Evolutionary conservation across 2,888 invertebrate species (phyloP).

Genomic region (Athalia rosae): DNA sequence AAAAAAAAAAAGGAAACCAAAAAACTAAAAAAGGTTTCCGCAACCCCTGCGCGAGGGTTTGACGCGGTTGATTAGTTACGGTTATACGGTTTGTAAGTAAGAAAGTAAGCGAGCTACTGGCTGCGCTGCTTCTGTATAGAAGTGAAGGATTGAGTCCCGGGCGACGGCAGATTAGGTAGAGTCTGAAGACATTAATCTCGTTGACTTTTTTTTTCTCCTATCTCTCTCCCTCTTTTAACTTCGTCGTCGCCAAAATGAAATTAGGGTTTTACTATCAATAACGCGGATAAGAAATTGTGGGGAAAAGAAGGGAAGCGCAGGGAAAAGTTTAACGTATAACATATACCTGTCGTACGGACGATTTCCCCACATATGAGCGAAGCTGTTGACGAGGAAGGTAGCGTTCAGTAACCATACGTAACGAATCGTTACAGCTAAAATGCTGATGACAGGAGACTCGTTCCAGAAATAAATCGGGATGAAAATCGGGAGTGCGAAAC

Average conservation of each 20-base stretch:
- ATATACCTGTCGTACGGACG: slow-evolving; percentile 73
- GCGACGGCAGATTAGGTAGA: slow-evolving; percentile 21
- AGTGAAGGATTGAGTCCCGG: slow-evolving; percentile 20
- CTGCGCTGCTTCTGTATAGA: neutral
- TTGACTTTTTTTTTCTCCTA: neutral
- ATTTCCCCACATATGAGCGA: slow-evolving; percentile 76
- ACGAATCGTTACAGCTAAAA: slow-evolving; percentile 72
- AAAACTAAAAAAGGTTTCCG: slow-evolving; percentile 8
- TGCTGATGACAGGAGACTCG: slow-evolving; percentile 72
- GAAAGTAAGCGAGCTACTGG: no score
- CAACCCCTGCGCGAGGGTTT: neutral
- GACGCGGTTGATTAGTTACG: slow-evolving; percentile 30
- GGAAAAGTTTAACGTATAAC: neutral
- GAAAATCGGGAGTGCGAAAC: slow-evolving; percentile 77
- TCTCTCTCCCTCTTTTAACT: neutral
- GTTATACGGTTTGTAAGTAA: neutral
- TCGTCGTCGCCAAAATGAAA: neutral
- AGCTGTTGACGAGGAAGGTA: slow-evolving; percentile 80
- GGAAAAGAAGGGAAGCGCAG: no score
- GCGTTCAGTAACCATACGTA: slow-evolving; percentile 77
- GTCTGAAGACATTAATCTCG: slow-evolving; percentile 30
- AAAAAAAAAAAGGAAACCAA: neutral
- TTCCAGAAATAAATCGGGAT: slow-evolving; percentile 78
- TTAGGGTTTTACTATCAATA: no score
- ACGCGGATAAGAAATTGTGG: no score